phyloP scores from a whole-genome alignment of 1,140 invertebrate genomes.

The Eufriesea mexicana region DNA sequence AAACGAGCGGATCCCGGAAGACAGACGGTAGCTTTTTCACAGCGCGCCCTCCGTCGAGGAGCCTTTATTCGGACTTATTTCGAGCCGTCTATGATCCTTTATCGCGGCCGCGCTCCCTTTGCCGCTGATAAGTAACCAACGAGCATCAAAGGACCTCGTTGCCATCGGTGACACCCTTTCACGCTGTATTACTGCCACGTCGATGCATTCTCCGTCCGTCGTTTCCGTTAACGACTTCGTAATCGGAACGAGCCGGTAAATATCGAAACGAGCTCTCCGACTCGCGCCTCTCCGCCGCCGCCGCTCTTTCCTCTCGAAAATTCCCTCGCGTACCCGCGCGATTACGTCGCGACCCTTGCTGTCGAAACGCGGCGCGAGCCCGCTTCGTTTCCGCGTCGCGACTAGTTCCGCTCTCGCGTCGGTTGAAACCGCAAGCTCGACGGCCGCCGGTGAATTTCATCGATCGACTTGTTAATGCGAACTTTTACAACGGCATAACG shows the following conservation, averaged over 20 bases:
- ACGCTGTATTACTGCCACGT: background rate
- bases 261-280: background rate
- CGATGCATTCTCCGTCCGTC: background rate
- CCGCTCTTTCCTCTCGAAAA: background rate
- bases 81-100: constrained; percentile 39
- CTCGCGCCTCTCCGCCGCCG: background rate
- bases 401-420: too few relatives aligned
- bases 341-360: background rate
- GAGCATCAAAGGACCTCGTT: constrained; percentile 51
- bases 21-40: constrained; percentile 37
- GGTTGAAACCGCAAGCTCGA: background rate
- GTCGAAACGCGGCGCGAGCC: too few relatives aligned
- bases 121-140: constrained; percentile 56
- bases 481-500: constrained; percentile 13
- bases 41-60: background rate
- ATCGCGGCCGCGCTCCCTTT: constrained; percentile 8
- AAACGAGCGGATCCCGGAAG: constrained; percentile 54
- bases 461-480: constrained; percentile 39
- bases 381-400: background rate
- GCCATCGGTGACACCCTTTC: constrained; percentile 33
- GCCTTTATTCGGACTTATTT: constrained; percentile 31
- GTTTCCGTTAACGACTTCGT: background rate
- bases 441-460: constrained; percentile 10
- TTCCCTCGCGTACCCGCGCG: too few relatives aligned
- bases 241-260: background rate